Conservation (phyloP, 92 coral and sea anemone genomes). For the Pocillopora grandis region DNA sequence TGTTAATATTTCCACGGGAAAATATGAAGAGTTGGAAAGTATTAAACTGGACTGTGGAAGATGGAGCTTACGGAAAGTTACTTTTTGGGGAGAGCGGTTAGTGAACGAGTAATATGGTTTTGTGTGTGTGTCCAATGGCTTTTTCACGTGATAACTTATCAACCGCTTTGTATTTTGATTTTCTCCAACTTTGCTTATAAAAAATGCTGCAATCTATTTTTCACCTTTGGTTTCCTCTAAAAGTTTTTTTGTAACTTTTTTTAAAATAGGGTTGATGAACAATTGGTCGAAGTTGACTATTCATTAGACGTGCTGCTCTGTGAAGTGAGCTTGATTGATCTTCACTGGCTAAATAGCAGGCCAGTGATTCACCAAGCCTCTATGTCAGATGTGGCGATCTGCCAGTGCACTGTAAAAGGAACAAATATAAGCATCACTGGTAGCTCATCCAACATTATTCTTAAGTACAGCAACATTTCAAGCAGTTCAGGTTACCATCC, state of each 20-base stretch:
- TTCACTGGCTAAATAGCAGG: constrained; percentile 42
- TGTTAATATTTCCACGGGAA: constrained; percentile 37
- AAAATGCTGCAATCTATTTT: neutral
- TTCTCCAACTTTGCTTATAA: neutral
- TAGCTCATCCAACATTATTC: constrained; percentile 42
- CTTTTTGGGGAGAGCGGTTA: constrained; percentile 45
- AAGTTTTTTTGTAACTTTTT: neutral
- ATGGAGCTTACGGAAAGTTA: constrained; percentile 18
- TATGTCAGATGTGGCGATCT: constrained; percentile 28
- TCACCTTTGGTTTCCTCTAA: neutral
- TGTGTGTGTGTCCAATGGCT: too few species aligned
- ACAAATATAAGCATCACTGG: constrained; percentile 43
- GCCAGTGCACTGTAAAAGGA: constrained; percentile 26
- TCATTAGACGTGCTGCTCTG: constrained; percentile 49
- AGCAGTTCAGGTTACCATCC: constrained; percentile 42
- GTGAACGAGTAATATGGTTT: neutral
- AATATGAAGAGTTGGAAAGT: constrained; percentile 25
- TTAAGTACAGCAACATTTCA: constrained; percentile 9
- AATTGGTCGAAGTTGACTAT: constrained; percentile 37
- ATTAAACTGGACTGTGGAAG: constrained; percentile 52
- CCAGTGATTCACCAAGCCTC: constrained; percentile 37
- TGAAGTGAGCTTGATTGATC: constrained; percentile 27
- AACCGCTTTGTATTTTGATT: too few species aligned
- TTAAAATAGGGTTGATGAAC: constrained; percentile 2
- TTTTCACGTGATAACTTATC: neutral